Base-by-base conservation (phyloP, 2,113 vertebrate species). In the Zeus faber region DNA sequence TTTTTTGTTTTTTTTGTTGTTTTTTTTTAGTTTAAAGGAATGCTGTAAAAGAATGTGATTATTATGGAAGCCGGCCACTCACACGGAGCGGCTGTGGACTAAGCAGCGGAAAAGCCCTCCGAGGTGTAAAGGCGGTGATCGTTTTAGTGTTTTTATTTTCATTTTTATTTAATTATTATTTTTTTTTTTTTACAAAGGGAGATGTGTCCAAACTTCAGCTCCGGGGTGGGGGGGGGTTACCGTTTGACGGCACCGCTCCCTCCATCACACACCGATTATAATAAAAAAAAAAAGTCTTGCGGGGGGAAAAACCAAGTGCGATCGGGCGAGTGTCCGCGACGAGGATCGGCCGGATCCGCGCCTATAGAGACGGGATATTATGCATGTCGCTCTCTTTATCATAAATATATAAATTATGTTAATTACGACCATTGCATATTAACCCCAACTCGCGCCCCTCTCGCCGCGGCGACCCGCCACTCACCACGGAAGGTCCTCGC, bases 381-480 rank as follows among this genome's bases (percentile, higher is more conserved):
- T 83, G 77, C 76, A 77, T 89, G 84, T 83, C 82, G 82, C 81
- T 85, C 90, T 92, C 89, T 89, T 93, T 94, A 94, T 95, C 94
- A 96, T 96, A 96, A 96, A 96, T 96, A 95, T 95, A 96, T 96
- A 96, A 96, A 95, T 95, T 96, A 96, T 96, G 94, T 92, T 95
- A 96, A 96, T 96, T 93, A 93, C 83, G 87, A 90, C 58, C 91
- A 95, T 95, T 95, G 92, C 93, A 96, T 96, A 96, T 96, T 95
- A 94, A 94, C 92, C 89, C 81, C 83, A 90, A 92, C 81, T 88
- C 89, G 76, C 89, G n/a, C 87, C 90, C 84, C 84, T 84, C 68
- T 88, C 85, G 85, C 83, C 84, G 76, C 85, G 81, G 25, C 57
- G 58, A 50, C 49, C 17, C 65, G 25, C 70, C 86, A 92, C 91